Evolutionary conservation across 2,113 vertebrate species (phyloP).

Genomic region (Bubo blakistoni): DNA sequence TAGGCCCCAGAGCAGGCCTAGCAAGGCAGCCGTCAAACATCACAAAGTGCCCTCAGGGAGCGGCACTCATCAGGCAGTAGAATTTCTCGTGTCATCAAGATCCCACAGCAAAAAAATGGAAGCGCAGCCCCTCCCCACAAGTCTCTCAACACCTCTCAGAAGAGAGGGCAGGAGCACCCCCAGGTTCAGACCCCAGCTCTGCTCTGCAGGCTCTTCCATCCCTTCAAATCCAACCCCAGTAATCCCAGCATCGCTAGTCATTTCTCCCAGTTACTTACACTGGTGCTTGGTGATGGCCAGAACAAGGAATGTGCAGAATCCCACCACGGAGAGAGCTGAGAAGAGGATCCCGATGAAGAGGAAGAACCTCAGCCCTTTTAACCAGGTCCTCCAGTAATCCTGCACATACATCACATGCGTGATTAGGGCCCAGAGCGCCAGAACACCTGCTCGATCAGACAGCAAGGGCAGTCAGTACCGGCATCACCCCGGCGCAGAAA

Average conservation of each 20-base stretch:
- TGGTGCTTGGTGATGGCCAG: conserved; percentile 82
- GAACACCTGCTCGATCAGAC: conserved; percentile 79
- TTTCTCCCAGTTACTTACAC: conserved; percentile 73
- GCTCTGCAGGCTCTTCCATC: background rate
- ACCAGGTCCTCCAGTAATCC: conserved; percentile 96
- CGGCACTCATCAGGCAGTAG: rapidly evolving
- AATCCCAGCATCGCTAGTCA: rapidly evolving
- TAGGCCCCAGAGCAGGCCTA: background rate
- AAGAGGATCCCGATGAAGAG: conserved; percentile 83
- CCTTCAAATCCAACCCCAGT: background rate
- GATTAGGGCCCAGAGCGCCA: conserved; percentile 93
- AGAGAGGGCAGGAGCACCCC: background rate
- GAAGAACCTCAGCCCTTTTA: conserved; percentile 92
- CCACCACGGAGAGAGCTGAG: conserved; percentile 76
- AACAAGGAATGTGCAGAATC: conserved; percentile 83
- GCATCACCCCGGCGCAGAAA: background rate
- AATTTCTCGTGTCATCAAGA: background rate
- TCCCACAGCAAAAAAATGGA: background rate
- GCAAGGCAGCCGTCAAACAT: background rate
- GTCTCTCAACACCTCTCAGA: background rate
- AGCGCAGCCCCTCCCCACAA: rapidly evolving
- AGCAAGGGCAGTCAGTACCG: conserved; percentile 2
- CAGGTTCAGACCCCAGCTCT: background rate
- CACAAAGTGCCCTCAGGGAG: background rate
- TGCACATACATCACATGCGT: conserved; percentile 95